phyloP scores from a whole-genome alignment of 2,797 vertebrate species.

The Loris lydekkerianus region DNA sequence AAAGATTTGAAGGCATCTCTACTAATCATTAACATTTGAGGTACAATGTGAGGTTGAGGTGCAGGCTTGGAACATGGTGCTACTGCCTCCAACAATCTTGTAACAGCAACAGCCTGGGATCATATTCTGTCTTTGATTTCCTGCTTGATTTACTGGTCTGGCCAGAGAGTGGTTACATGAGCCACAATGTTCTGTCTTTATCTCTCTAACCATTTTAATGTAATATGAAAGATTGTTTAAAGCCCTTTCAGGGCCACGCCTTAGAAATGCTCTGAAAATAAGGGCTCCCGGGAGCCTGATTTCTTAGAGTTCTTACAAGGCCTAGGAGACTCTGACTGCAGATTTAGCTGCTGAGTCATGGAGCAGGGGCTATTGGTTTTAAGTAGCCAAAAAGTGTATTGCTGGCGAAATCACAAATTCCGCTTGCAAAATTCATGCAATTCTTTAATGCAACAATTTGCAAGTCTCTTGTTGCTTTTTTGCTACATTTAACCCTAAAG shows the following conservation, averaged over 20 bases:
- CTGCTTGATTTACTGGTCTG: background rate
- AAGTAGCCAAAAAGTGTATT: background rate
- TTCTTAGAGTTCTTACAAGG: background rate
- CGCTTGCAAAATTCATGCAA: conserved; percentile 60
- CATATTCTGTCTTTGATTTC: conserved; percentile 41
- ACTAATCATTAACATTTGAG: conserved; percentile 63
- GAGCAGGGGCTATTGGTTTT: background rate
- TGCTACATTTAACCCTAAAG: conserved; percentile 48
- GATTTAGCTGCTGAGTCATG: conserved; percentile 76
- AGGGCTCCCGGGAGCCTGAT: background rate
- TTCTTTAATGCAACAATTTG: conserved; percentile 31
- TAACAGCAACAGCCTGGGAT: background rate
- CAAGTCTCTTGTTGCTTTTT: background rate
- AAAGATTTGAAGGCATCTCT: background rate
- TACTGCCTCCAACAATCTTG: conserved; percentile 6
- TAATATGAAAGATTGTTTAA: conserved; percentile 50
- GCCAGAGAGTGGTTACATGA: background rate
- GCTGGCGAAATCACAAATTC: conserved; percentile 52
- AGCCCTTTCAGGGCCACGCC: conserved; percentile 9
- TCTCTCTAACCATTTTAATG: conserved; percentile 36
- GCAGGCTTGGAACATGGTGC: background rate
- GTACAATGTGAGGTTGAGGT: background rate
- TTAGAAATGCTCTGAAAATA: conserved; percentile 52
- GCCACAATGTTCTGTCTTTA: background rate
- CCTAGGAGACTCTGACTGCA: background rate